phyloP scores from a whole-genome alignment of 37 sponge, comb jelly and placozoan genomes.

The Lycopodina hypogea region DNA sequence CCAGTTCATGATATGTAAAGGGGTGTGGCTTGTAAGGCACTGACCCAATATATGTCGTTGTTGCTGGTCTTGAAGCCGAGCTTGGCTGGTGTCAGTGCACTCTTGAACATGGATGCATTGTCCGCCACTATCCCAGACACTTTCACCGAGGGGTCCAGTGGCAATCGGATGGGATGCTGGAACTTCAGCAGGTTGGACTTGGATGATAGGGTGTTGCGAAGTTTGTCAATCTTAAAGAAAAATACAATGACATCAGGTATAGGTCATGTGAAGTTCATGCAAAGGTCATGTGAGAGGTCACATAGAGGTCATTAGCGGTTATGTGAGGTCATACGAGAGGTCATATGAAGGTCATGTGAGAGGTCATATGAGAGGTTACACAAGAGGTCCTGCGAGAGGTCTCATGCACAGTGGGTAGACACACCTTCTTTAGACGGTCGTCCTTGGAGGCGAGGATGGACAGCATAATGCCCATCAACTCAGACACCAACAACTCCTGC shows the following conservation, averaged over 20 bases:
- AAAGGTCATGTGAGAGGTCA: background rate
- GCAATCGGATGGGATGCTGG: conserved; percentile 46
- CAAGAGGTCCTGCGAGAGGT: no score
- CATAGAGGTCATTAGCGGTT: background rate
- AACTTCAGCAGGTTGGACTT: conserved; percentile 11
- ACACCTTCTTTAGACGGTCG: conserved; percentile 73
- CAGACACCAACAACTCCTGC: conserved; percentile 50
- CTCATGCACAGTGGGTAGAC: background rate
- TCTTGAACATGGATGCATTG: conserved; percentile 84
- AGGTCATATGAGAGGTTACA: no score
- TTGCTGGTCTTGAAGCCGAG: conserved; percentile 75
- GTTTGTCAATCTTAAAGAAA: conserved; percentile 48
- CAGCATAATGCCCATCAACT: conserved; percentile 41
- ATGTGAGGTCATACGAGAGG: no score
- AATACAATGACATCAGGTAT: no score
- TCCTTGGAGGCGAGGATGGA: conserved; percentile 39
- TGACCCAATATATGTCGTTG: conserved; percentile 69
- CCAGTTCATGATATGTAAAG: background rate
- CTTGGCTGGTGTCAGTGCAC: conserved; percentile 81
- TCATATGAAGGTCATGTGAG: background rate
- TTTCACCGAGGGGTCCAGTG: conserved; percentile 51
- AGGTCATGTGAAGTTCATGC: no score
- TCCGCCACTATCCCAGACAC: conserved; percentile 60
- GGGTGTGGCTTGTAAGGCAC: background rate
- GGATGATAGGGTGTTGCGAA: conserved; percentile 15